Conservation (phyloP, 2,797 vertebrate genomes). For the Malacoraja senta region DNA sequence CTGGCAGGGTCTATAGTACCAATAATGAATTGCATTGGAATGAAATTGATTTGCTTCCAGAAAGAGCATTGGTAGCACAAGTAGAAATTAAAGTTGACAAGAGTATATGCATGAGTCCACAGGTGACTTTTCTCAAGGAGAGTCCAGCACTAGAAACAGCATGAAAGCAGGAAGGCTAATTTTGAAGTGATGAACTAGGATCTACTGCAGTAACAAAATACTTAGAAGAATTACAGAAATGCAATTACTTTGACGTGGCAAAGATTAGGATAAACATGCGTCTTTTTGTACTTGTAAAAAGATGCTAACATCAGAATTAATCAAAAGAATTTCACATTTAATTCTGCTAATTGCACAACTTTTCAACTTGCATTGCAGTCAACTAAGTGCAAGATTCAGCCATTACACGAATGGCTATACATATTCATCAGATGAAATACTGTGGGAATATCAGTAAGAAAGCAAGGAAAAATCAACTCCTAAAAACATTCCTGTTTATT, state of each 20-base stretch:
- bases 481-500: background rate
- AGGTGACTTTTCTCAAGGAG: background rate
- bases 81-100: too few relatives aligned
- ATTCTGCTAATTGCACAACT: background rate
- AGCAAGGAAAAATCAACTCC: background rate
- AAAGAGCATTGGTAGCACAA: too few relatives aligned
- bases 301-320: background rate
- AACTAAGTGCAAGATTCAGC: background rate
- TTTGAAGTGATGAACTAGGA: background rate
- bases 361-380: background rate
- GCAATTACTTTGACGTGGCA: background rate
- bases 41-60: too few relatives aligned
- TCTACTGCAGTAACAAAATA: background rate
- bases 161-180: background rate
- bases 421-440: background rate
- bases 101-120: background rate
- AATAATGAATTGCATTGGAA: background rate
- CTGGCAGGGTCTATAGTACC: background rate
- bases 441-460: background rate
- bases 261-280: background rate
- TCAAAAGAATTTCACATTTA: background rate
- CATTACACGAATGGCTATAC: background rate
- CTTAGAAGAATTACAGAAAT: background rate
- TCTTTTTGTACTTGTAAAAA: background rate
- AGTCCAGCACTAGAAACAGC: background rate